These are phyloP conservation scores for Melanotaenia duboulayi DNA, from an alignment of 2,113 vertebrate genomes.

Conservation along the genomic window DNA sequence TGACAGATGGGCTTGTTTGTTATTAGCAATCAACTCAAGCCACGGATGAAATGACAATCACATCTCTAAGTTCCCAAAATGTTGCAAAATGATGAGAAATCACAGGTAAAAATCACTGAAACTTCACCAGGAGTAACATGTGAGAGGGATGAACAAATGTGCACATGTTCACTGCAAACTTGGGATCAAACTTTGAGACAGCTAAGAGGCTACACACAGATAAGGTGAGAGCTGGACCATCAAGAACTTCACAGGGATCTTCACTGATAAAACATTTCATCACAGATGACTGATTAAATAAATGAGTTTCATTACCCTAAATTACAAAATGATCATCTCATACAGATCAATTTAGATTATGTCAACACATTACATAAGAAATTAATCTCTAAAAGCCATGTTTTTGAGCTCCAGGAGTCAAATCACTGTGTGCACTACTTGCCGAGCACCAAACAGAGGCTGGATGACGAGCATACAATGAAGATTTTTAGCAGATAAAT, in stretches of 20 bases:
- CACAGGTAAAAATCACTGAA: background rate
- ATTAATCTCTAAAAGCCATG: too few species aligned
- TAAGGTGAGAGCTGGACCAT: constrained; percentile 11
- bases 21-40: constrained; percentile 46
- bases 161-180: constrained; percentile 31
- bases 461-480: too few species aligned
- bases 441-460: too few species aligned
- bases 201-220: background rate
- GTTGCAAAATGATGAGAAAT: background rate
- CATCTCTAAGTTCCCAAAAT: background rate
- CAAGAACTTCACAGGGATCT: background rate
- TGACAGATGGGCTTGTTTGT: constrained; percentile 29
- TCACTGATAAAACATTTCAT: background rate
- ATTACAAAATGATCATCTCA: background rate
- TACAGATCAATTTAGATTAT: background rate
- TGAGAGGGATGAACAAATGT: background rate
- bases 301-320: background rate
- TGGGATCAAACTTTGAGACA: constrained; percentile 31
- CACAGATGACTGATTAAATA: background rate
- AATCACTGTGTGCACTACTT: too few species aligned
- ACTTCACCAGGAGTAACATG: background rate
- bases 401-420: too few species aligned
- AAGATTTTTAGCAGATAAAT: too few species aligned
- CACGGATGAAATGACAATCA: background rate
- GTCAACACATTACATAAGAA: too few species aligned